Conservation (phyloP, 2,113 vertebrate genomes). For the Xiphophorus couchianus region DNA sequence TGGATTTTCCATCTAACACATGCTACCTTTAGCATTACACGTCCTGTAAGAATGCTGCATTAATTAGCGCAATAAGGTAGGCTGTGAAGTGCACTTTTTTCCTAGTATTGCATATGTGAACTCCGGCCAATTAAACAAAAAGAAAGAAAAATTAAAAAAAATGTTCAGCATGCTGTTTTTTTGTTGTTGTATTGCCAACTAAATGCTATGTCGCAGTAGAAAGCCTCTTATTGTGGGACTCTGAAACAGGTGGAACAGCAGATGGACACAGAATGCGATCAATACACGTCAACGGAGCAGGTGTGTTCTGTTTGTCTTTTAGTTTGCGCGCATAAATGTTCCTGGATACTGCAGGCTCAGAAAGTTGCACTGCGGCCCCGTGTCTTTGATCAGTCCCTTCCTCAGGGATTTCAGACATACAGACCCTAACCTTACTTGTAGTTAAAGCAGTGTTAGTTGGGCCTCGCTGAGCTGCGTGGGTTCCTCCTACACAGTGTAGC, state of each 20-base stretch:
- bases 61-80: not conserved
- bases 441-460: conserved; percentile 50
- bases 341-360: conserved; percentile 43
- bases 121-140: not conserved
- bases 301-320: conserved; percentile 40
- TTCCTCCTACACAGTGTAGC: conserved; percentile 66
- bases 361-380: conserved; percentile 59
- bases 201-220: conserved; percentile 53
- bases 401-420: conserved; percentile 68
- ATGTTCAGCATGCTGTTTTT: conserved; percentile 38
- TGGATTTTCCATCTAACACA: too few relatives aligned
- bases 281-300: conserved; percentile 57
- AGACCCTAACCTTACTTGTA: conserved; percentile 48
- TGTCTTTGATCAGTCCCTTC: conserved; percentile 79
- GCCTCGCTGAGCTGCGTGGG: conserved; percentile 64
- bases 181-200: conserved; percentile 49
- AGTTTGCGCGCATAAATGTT: conserved; percentile 51
- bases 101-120: not conserved
- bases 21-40: too few relatives aligned
- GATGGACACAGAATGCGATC: conserved; percentile 61
- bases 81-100: too few relatives aligned
- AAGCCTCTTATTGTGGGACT: conserved; percentile 51
- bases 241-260: conserved; percentile 42
- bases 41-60: not conserved
- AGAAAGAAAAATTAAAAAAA: not conserved